Evolutionary conservation across 2,113 vertebrate species (phyloP).

Genomic region (Thymallus thymallus): DNA sequence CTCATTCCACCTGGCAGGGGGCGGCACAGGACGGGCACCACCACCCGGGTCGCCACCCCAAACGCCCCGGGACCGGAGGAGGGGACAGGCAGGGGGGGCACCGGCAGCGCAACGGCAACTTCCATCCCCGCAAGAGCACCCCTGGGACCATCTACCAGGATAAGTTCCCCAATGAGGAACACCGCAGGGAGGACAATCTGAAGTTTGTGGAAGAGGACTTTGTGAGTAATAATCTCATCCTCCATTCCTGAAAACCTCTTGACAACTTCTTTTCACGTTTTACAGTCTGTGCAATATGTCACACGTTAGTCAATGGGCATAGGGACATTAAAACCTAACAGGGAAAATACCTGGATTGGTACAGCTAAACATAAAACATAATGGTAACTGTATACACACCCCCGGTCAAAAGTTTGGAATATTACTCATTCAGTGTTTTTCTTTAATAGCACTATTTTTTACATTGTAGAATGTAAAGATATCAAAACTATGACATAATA

Average conservation of each 20-base stretch:
- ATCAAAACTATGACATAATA: too few species aligned
- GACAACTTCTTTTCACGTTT: not conserved
- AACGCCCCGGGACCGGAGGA: slow-evolving; percentile 63
- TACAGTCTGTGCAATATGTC: too few species aligned
- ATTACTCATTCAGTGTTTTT: too few species aligned
- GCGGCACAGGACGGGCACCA: slow-evolving; percentile 79
- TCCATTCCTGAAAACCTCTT: not conserved
- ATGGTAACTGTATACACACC: not conserved
- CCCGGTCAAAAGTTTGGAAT: too few species aligned
- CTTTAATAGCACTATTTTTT: too few species aligned
- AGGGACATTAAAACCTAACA: not conserved
- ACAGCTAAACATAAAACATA: not conserved
- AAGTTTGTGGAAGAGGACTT: slow-evolving; percentile 99
- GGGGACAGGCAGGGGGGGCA: slow-evolving; percentile 81
- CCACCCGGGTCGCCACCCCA: slow-evolving; percentile 76
- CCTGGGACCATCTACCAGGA: slow-evolving; percentile 87
- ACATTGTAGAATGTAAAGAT: too few species aligned
- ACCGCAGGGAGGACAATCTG: slow-evolving; percentile 72
- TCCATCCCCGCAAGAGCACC: slow-evolving; percentile 90
- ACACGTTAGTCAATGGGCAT: too few species aligned
- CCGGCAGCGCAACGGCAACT: slow-evolving; percentile 95
- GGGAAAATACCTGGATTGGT: not conserved
- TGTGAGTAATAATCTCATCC: slow-evolving; percentile 78
- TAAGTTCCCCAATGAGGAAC: slow-evolving; percentile 92
- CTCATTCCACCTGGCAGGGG: slow-evolving; percentile 88